Conservation (phyloP, 1,140 invertebrate species). For the Thalassaphorura encarpata region DNA sequence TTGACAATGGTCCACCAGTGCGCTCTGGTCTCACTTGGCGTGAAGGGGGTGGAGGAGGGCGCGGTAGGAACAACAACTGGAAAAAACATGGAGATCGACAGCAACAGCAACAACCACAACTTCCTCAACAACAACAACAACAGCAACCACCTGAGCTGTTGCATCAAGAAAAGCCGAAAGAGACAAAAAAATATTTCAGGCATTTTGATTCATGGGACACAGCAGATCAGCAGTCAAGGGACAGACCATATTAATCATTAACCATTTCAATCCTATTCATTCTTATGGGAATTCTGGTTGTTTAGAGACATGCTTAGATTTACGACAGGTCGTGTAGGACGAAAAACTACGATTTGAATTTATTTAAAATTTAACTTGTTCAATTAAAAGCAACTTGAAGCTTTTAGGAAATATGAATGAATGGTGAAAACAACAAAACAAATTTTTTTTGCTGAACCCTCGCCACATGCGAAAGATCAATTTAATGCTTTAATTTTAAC, state of each 20-base stretch:
- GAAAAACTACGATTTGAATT: too few species aligned
- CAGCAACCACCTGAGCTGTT: not conserved
- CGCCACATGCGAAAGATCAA: not conserved
- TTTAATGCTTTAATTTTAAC: not conserved
- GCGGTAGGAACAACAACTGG: not conserved
- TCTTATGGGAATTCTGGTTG: too few species aligned
- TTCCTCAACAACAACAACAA: not conserved
- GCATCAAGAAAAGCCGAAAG: not conserved
- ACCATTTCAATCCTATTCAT: too few species aligned
- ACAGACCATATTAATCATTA: too few species aligned
- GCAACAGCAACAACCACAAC: not conserved
- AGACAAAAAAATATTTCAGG: constrained; percentile 26
- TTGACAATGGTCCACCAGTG: not conserved
- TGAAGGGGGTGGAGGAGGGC: not conserved
- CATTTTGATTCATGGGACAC: constrained; percentile 31
- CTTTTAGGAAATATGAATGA: too few species aligned
- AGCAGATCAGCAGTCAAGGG: too few species aligned
- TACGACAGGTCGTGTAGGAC: too few species aligned
- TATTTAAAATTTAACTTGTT: too few species aligned
- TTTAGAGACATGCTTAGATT: too few species aligned
- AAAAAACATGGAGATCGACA: not conserved
- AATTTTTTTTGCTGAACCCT: too few species aligned
- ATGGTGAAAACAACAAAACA: too few species aligned
- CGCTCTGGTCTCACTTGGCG: not conserved
- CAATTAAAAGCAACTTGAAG: too few species aligned